phyloP scores from a whole-genome alignment of 2,888 invertebrate genomes.

The Cataglyphis rosenhaueri region DNA sequence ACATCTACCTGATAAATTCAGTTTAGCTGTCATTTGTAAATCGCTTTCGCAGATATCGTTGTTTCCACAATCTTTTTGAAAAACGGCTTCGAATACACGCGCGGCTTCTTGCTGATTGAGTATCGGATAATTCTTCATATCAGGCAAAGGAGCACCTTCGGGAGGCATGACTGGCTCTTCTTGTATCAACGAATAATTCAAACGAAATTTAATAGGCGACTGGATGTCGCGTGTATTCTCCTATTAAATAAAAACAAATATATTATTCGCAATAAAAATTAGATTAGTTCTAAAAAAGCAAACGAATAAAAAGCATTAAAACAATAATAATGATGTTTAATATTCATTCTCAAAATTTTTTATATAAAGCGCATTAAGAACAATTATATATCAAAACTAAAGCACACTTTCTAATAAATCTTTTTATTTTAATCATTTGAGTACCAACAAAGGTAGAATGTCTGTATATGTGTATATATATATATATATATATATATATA shows the following conservation, averaged over 20 bases:
- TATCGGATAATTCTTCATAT: conserved; percentile 93
- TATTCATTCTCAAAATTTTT: not conserved
- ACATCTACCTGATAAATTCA: conserved; percentile 87
- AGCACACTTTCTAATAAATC: not conserved
- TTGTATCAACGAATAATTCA: conserved; percentile 93
- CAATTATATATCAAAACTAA: not conserved
- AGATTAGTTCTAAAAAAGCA: not conserved
- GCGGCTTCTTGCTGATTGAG: conserved; percentile 94
- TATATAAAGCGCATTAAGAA: not conserved
- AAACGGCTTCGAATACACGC: conserved; percentile 92
- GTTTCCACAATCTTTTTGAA: conserved; percentile 96
- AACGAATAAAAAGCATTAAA: not conserved
- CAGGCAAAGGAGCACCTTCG: conserved; percentile 87
- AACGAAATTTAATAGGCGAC: conserved; percentile 93
- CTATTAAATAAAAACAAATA: conserved; percentile 74
- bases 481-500: too few relatives aligned
- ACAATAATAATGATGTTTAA: not conserved
- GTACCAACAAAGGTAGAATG: not conserved
- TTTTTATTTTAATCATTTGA: conserved; percentile 1
- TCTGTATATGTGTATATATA: too few relatives aligned
- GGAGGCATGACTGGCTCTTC: conserved; percentile 87
- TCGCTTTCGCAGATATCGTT: conserved; percentile 96
- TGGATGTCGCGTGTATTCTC: conserved; percentile 95
- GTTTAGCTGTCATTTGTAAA: conserved; percentile 89
- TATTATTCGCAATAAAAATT: conserved; percentile 48